phyloP scores from a whole-genome alignment of 2,888 invertebrate species.

The Ichneumoninae sp. region DNA sequence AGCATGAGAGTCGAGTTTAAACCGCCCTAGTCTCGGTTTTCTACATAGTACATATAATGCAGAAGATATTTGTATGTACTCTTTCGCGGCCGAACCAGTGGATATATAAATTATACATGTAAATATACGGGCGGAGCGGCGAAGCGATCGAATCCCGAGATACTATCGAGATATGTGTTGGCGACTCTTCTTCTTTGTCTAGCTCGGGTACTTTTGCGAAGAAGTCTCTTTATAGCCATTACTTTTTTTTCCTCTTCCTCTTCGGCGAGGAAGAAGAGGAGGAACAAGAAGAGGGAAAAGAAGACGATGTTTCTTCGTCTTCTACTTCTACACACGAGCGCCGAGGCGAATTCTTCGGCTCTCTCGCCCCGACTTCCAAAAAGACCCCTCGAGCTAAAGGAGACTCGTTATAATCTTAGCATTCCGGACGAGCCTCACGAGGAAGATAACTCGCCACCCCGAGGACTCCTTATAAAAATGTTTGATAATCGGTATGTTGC shows the following conservation, averaged over 20 bases:
- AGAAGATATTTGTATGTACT: slow-evolving; percentile 49
- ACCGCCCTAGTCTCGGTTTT: slow-evolving; percentile 62
- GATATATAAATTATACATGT: slow-evolving; percentile 73
- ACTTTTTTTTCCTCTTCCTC: slow-evolving; percentile 25
- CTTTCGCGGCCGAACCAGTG: slow-evolving; percentile 9
- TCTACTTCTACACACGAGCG: slow-evolving; percentile 28
- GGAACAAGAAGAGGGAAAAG: background rate
- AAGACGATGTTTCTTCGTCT: slow-evolving; percentile 17
- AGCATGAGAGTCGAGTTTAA: slow-evolving; percentile 9
- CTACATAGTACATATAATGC: slow-evolving; percentile 32
- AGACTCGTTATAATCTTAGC: slow-evolving; percentile 35
- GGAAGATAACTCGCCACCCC: slow-evolving; percentile 12
- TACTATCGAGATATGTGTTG: slow-evolving; percentile 80
- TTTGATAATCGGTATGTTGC: background rate
- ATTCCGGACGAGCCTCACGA: slow-evolving; percentile 24
- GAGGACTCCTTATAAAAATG: background rate
- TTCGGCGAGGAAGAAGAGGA: slow-evolving; percentile 1
- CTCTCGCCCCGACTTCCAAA: background rate
- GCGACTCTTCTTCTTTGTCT: slow-evolving; percentile 72
- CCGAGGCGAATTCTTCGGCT: slow-evolving; percentile 43
- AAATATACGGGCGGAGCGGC: slow-evolving; percentile 80
- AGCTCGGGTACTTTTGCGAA: slow-evolving; percentile 37
- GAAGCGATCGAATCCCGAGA: slow-evolving; percentile 79
- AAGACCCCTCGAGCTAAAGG: slow-evolving; percentile 27
- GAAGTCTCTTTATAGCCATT: slow-evolving; percentile 25